Conservation (phyloP, 2,113 vertebrate species). For the Corythoichthys intestinalis region DNA sequence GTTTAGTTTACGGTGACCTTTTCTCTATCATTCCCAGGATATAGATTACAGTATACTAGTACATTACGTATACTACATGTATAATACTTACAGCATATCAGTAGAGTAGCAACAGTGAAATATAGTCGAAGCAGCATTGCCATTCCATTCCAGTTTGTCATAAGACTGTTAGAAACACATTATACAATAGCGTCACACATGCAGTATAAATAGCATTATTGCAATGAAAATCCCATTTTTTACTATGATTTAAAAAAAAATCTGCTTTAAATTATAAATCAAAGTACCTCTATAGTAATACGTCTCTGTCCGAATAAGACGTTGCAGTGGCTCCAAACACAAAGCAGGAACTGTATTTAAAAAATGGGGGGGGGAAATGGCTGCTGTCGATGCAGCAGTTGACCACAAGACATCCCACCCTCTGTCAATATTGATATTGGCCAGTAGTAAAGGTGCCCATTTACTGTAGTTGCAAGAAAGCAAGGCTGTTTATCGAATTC, state of each 20-base stretch:
- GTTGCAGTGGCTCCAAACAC: constrained; percentile 30
- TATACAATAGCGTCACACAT: background rate
- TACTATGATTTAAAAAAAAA: background rate
- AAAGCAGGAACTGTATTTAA: constrained; percentile 51
- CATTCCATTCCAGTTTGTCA: background rate
- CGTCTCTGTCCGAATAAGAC: constrained; percentile 32
- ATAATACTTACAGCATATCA: constrained; percentile 43
- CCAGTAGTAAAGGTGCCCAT: constrained; percentile 38
- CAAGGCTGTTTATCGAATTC: constrained; percentile 22
- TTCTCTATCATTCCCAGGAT: constrained; percentile 40
- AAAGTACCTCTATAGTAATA: background rate
- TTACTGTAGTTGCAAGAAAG: constrained; percentile 21
- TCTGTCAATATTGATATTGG: constrained; percentile 69
- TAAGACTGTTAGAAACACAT: background rate
- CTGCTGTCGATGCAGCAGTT: constrained; percentile 27
- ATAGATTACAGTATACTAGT: constrained; percentile 11
- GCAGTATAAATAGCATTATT: background rate
- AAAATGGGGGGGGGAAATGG: constrained; percentile 14
- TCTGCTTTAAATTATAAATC: background rate
- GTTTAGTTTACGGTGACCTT: constrained; percentile 38
- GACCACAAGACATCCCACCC: constrained; percentile 41
- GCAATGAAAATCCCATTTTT: background rate
- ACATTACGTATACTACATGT: constrained; percentile 3
- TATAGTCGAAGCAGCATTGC: constrained; percentile 24
- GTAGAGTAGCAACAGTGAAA: constrained; percentile 21